These are phyloP conservation scores for Meloidogyne chitwoodi DNA, from an alignment of 1,140 invertebrate species.

Conservation along the genomic window DNA sequence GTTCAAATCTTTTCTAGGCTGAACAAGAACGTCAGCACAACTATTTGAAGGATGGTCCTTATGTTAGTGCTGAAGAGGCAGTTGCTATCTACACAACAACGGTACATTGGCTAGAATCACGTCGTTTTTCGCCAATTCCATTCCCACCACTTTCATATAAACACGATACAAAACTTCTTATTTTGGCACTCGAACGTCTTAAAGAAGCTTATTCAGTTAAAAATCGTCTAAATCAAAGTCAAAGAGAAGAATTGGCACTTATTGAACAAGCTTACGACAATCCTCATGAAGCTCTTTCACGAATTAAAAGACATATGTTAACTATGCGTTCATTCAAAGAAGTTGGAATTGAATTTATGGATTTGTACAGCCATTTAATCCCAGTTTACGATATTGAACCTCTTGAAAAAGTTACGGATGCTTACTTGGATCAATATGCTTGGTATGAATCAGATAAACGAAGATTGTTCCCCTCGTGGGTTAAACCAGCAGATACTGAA, in stretches of 20 bases:
- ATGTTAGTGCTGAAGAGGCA: conserved; percentile 97
- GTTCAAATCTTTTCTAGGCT: conserved; percentile 63
- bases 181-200: conserved; percentile 87
- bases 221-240: conserved; percentile 94
- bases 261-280: conserved; percentile 99
- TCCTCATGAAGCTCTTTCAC: conserved; percentile 94
- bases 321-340: conserved; percentile 87
- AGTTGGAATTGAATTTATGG: conserved; percentile 99
- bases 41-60: conserved; percentile 95
- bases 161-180: conserved; percentile 96
- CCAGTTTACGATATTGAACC: conserved; percentile 99
- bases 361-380: conserved; percentile 94
- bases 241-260: conserved; percentile 92
- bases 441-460: conserved; percentile 99
- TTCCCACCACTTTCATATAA: conserved; percentile 98
- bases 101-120: conserved; percentile 96
- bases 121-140: conserved; percentile 94
- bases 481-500: conserved; percentile 92
- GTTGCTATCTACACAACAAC: conserved; percentile 99
- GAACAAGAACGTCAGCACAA: conserved; percentile 99
- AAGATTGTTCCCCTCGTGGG: conserved; percentile 92
- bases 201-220: conserved; percentile 99
- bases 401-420: conserved; percentile 97
- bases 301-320: conserved; percentile 96
- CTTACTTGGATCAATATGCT: conserved; percentile 98